Evolutionary conservation across 2,888 invertebrate genomes (phyloP).

Genomic region (Pollenia angustigena): DNA sequence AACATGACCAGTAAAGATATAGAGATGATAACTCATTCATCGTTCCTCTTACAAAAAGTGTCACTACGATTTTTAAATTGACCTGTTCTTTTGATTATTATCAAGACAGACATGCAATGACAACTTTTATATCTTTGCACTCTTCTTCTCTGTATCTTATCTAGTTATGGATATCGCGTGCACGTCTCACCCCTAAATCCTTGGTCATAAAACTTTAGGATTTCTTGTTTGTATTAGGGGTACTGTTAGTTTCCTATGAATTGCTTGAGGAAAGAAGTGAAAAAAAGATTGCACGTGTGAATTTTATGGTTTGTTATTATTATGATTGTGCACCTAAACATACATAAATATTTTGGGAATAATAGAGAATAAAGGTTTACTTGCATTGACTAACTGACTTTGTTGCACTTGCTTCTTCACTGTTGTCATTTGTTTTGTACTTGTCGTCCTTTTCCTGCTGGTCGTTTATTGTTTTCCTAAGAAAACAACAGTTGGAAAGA

Average conservation of each 20-base stretch:
- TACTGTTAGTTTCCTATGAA: constrained; percentile 72
- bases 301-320: constrained; percentile 68
- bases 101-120: constrained; percentile 36
- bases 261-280: not conserved
- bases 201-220: constrained; percentile 49
- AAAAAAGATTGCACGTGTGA: constrained; percentile 68
- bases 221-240: not conserved
- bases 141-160: constrained; percentile 50
- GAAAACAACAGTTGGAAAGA: constrained; percentile 40
- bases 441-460: constrained; percentile 35
- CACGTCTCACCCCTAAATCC: constrained; percentile 60
- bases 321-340: constrained; percentile 23
- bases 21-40: constrained; percentile 63
- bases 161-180: constrained; percentile 61
- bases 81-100: constrained; percentile 61
- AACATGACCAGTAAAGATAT: constrained; percentile 29
- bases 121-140: not conserved
- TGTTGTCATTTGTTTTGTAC: not conserved
- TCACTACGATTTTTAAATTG: constrained; percentile 47
- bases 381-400: not conserved
- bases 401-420: constrained; percentile 39
- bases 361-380: constrained; percentile 5
- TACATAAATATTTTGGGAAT: constrained; percentile 22
- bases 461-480: constrained; percentile 48
- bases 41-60: not conserved